Percentiles rank a stretch among this genome's conserved stretches.
These are phyloP conservation scores for Ptychobarbus kaznakovi DNA, from an alignment of 2,797 vertebrate species.

Conservation along the genomic window DNA sequence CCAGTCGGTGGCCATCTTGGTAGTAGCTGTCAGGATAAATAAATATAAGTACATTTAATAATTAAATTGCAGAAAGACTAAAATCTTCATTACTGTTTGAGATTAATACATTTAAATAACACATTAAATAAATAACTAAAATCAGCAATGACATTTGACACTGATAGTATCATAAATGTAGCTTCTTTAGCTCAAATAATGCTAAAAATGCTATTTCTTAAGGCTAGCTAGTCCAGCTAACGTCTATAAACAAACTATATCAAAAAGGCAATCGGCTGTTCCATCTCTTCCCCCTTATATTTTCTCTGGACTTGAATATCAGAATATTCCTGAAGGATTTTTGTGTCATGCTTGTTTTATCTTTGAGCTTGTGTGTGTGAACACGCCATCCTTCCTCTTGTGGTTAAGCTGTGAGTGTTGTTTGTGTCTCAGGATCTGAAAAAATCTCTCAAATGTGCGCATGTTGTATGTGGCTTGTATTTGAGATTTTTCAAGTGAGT, in stretches of 20 bases:
- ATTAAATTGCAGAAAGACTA: neutral
- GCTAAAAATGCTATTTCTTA: neutral
- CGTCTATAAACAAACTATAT: neutral
- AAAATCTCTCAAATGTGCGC: neutral
- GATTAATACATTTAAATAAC: neutral
- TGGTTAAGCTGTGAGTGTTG: slow-evolving; percentile 3
- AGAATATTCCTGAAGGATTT: neutral
- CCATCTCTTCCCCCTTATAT: neutral
- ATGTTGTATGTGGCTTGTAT: neutral
- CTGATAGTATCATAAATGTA: neutral
- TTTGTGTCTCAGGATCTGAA: slow-evolving; percentile 3
- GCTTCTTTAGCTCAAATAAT: neutral
- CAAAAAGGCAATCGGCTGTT: neutral
- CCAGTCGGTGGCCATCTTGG: neutral
- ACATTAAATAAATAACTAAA: neutral
- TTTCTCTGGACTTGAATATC: neutral
- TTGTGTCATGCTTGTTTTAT: neutral
- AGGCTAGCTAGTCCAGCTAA: neutral
- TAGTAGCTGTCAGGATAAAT: neutral
- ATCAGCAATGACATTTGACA: neutral
- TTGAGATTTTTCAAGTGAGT: slow-evolving; percentile 34
- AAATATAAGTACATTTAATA: neutral
- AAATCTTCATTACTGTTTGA: neutral
- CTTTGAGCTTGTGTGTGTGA: neutral
- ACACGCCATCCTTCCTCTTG: neutral